These are phyloP conservation scores for Rhynchotus rufescens DNA, from an alignment of 2,797 vertebrate genomes.

Conservation along the genomic window DNA sequence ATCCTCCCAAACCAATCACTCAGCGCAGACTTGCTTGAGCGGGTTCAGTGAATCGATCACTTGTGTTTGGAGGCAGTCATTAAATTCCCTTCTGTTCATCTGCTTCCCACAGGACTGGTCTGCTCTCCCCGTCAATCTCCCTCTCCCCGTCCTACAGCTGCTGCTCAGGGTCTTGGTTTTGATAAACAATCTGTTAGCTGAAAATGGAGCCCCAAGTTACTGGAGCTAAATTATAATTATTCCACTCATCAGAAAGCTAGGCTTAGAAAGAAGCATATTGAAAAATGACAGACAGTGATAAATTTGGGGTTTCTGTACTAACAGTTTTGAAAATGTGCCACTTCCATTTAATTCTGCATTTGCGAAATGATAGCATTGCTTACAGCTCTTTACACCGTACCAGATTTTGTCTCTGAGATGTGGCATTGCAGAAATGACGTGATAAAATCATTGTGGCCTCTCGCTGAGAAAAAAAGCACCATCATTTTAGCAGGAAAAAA, in stretches of 20 bases:
- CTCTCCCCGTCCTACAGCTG: constrained; percentile 84
- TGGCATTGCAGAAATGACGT: neutral
- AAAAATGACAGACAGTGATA: neutral
- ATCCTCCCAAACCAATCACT: neutral
- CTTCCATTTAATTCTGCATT: neutral
- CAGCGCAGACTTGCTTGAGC: constrained; percentile 68
- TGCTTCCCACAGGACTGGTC: constrained; percentile 82
- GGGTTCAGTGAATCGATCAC: constrained; percentile 81
- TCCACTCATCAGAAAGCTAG: neutral
- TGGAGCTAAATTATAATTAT: neutral
- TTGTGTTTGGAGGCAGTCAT: constrained; percentile 78
- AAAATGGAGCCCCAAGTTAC: neutral
- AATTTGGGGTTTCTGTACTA: neutral
- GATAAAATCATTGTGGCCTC: neutral
- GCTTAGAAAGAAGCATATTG: neutral
- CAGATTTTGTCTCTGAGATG: neutral
- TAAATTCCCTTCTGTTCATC: constrained; percentile 81
- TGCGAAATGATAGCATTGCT: neutral
- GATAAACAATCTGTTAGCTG: constrained; percentile 72
- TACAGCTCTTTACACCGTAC: neutral
- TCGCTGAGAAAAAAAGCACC: neutral
- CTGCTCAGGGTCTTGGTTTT: constrained; percentile 81
- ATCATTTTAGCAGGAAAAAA: neutral
- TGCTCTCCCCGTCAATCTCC: constrained; percentile 77
- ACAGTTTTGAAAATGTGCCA: neutral